Evolutionary conservation across 2,113 vertebrate genomes (phyloP), one percentile per base, ranked within the genome.

Genomic region (Pelecanoides urinatrix): DNA sequence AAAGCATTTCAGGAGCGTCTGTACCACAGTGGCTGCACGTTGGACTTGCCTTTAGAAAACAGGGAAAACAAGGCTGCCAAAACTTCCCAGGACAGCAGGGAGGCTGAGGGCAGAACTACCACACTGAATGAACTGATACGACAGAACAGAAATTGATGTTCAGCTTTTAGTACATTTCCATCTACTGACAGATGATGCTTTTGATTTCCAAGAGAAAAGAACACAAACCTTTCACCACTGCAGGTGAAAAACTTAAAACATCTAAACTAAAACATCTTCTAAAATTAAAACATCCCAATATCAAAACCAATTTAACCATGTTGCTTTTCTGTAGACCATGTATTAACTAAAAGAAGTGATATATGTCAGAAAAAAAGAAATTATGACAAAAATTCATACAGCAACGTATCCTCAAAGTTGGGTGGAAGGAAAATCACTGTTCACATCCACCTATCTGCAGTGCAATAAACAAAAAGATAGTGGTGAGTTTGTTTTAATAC

Each of bases 21-120:
- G 8, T n/a, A 89, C n/a, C 29, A 76, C 49, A 18, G 42, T 1
- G 7, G 21, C 30, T 25, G 34, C 55, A 63, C 1, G 0, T 0
- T n/a, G 68, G n/a, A 84, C 11, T 47, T 2, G 1, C 34, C 32
- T 72, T 80, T 15, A 59, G 26, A 36, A 80, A 89, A 44, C 14
- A 11, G n/a, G 32, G 70, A 81, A 91, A 50, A 50, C 8, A 84
- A 76, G 45, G 21, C 25, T 80, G 36, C 22, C 56, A 58, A 81
- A 90, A 91, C 13, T 50, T 53, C 36, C 22, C 4, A 3, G 42
- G n/a, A 50, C 23, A 63, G 38, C n/a, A 76, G 30, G 11, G 36
- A 83, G 29, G 23, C 44, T 59, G 67, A 82, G 49, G 22, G 21
- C 52, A 84, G 40, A 91, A 72, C 47, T 40, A 34, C 0, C 3